Base-by-base conservation (phyloP, 2,797 vertebrate species). In the Lepus oiostolus region DNA sequence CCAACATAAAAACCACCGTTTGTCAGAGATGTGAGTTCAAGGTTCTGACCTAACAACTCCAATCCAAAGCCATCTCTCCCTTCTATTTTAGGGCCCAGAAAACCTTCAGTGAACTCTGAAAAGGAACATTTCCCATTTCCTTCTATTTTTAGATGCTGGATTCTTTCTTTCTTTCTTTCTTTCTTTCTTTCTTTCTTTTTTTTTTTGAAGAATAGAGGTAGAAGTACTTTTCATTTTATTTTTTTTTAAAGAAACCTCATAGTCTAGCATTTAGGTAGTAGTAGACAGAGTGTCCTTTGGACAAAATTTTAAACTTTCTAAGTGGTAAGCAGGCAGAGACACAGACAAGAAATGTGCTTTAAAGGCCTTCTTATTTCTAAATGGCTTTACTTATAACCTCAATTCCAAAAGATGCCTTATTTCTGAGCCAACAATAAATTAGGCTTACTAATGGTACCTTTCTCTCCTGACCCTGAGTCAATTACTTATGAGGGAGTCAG, bases 401-500 rank as follows among this genome's bases (percentile, higher is more conserved):
- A 74, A 90, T 96, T 96, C 88, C 82, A 93, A 58, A 58, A 85
- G 85, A 93, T 86, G 81, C 76, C 13, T 79, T 85, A 86, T 77
- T 84, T 92, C 96, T 85, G 86, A 95, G 88, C 89, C 83, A 82
- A 50, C 60, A 65, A 50, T 76, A 82, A 92, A 95, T 74, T 88
- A 90, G 83, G 90, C 38, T 94, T 90, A 42, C 80, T 87, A 76
- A 82, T 21, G 86, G 74, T 32, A 62, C 80, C n/a, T 54, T 90
- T 90, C 54, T 90, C 63, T 91, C 83, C 63, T 94, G 93, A 97
- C 96, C 96, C 83, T 52, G 84, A 96, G 91, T 93, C 52, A 26
- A 14, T 79, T 72, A 71, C 70, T 86, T 19, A 90, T 80, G 70
- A 88, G 88, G 71, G 68, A 67, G 35, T 28, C 52, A 8, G 28